Base-by-base conservation (phyloP, 2,113 vertebrate species). In the Onychorhynchus coronatus region DNA sequence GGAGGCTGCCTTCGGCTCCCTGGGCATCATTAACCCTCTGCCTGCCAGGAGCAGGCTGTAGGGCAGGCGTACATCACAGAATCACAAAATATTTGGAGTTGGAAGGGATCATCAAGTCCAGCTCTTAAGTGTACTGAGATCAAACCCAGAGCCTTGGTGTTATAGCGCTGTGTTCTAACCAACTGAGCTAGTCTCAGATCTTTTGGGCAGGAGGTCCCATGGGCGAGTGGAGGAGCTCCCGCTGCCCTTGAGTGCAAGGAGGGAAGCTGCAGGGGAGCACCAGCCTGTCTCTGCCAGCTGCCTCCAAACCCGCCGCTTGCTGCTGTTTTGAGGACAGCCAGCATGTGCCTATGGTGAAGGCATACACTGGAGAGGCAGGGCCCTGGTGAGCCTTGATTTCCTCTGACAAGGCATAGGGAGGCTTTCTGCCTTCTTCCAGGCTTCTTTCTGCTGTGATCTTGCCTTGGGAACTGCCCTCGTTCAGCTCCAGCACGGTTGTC, bases 21-120 rank as follows among this genome's bases (percentile, higher is more conserved):
- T 79, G 95, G 97, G 91, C 96, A 95, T 83, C 13, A 6, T 97
- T 98, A 98, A 98, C 98, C 89, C 97, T 91, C 93, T 85, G 66
- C 77, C 77, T 71, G 52, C 88, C 72, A 52, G 70, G 50, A 44
- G 30, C 11, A 42, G 52, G 35, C 67, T 31, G 4, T 24, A 10
- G 42, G 47, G 62, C 12, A 0, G 56, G 68, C 17, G 0, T 7
- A 16, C 2, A 5, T 23, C 28, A 42, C 19, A 28, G 37, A 62
- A 16, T 62, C 59, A 39, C 35, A 20, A 27, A 41, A 30, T 30
- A 20, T 41, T 39, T 20, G 12, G 27, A 21, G 12, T 41, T 41
- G 37, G 61, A 63, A 41, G 61, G 18, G 39, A 63, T 28, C 61
- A 63, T 30, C 39, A 30, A 63, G 61, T 63, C 18, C 27, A 30